Percentiles rank a stretch among this genome's conserved stretches.
These are phyloP conservation scores for Pantherophis guttatus DNA, from an alignment of 2,113 vertebrate genomes.

Conservation along the genomic window DNA sequence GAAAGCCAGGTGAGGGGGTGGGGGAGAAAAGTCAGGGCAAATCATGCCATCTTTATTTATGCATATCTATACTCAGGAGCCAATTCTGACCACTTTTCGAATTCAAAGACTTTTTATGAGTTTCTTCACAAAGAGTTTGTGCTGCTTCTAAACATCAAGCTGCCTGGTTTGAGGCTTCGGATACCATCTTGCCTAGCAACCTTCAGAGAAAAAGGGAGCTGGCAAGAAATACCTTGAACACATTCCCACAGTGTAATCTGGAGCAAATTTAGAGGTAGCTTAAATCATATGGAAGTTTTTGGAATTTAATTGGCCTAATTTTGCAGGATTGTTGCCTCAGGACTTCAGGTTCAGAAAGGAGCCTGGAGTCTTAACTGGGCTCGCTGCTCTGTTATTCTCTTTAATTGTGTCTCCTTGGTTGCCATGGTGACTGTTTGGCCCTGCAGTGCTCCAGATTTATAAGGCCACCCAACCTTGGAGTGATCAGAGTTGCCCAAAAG, in stretches of 20 bases:
- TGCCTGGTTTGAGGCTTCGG: not conserved
- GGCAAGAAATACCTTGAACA: not conserved
- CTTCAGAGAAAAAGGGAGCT: not conserved
- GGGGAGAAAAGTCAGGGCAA: not conserved
- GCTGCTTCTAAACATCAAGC: not conserved
- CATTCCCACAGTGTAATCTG: not conserved
- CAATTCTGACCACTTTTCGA: not conserved
- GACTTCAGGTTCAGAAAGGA: not conserved
- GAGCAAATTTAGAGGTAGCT: not conserved
- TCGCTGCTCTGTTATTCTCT: not conserved
- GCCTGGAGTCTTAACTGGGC: not conserved
- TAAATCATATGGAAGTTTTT: not conserved
- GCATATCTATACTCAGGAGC: not conserved
- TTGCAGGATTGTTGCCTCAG: not conserved
- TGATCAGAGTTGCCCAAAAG: not conserved
- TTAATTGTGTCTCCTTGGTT: constrained; percentile 1
- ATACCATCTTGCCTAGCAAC: not conserved
- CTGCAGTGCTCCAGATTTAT: not conserved
- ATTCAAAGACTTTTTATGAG: not conserved
- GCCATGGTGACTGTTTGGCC: not conserved
- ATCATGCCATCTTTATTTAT: not conserved
- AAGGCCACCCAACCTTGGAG: not conserved
- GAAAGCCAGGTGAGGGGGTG: not conserved
- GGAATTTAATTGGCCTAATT: not conserved
- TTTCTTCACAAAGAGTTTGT: not conserved